Base-by-base conservation (phyloP, 2,797 vertebrate species). In the Ctenopoma multispine region DNA sequence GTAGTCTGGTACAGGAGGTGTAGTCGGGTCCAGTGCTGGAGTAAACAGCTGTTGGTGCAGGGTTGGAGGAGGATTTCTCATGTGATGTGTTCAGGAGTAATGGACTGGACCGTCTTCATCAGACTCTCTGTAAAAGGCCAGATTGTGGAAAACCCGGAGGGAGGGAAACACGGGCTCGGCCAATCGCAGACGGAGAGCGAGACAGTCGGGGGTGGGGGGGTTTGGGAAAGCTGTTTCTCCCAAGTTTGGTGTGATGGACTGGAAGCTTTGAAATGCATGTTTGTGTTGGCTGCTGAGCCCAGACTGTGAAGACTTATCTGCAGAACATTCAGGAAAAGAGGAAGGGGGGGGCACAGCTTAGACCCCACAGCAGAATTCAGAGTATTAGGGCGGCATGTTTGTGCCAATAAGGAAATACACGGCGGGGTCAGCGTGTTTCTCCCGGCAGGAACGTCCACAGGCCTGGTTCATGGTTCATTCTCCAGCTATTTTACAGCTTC, bases 211-310 rank as follows among this genome's bases (percentile, higher is more conserved):
- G 67, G 77, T 44, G 78, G 83, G 81, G 82, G 84, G 13, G 38
- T 88, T 81, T 80, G 71, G 57, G 86, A 77, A 81, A 89, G 86
- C 90, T 63, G 80, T 92, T 94, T 93, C 94, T 95, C 92, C 94
- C 94, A 93, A 95, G 93, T 96, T 95, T 95, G 95, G 95, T 95
- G 93, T 92, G 94, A 92, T 94, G 88, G 82, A 88, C 83, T 90
- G 84, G 87, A 90, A 88, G 90, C 88, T 91, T 89, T 91, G 80
- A 93, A 90, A 90, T 88, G 63, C 78, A 67, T 93, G 92, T 94
- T 94, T 94, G 86, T 92, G 69, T 94, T 95, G 94, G 94, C 92
- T 75, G 64, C 84, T 29, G 60, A 58, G 78, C 63, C 80, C 86
- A 86, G 78, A 86, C 84, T 79, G 77, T 55, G 81, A 82, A 67